phyloP scores from a whole-genome alignment of 2,797 vertebrate genomes.

The Anguilla megastoma region DNA sequence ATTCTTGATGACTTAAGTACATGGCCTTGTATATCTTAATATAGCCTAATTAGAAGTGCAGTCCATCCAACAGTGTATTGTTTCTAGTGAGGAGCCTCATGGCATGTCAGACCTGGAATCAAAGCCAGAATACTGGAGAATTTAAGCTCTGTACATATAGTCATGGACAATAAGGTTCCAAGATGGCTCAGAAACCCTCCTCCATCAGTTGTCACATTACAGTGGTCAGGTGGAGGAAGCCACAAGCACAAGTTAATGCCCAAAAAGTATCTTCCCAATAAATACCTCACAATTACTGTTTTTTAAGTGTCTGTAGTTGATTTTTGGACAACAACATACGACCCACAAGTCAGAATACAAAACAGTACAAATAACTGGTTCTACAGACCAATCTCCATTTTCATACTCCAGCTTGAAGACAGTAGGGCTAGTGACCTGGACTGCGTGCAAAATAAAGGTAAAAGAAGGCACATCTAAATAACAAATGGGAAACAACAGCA shows the following conservation, averaged over 20 bases:
- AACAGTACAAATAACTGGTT: background rate
- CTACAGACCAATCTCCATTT: slow-evolving; percentile 36
- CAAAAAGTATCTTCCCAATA: slow-evolving; percentile 34
- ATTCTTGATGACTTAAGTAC: background rate
- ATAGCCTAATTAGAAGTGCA: slow-evolving; percentile 28
- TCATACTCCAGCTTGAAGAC: slow-evolving; percentile 42
- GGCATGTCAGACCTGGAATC: background rate
- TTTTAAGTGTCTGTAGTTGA: slow-evolving; percentile 47
- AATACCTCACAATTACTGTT: slow-evolving; percentile 40
- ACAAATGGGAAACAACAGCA: slow-evolving; percentile 51
- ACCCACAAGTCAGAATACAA: background rate
- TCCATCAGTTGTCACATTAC: background rate
- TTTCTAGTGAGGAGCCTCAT: background rate
- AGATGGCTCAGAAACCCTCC: background rate
- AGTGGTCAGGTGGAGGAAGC: background rate
- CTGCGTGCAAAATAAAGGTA: slow-evolving; percentile 49
- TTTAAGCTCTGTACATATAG: background rate
- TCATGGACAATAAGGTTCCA: background rate
- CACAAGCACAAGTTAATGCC: slow-evolving; percentile 12
- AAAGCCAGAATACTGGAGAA: background rate
- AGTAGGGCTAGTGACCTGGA: slow-evolving; percentile 30
- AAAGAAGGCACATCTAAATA: slow-evolving; percentile 56
- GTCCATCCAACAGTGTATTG: slow-evolving; percentile 19
- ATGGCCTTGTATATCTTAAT: slow-evolving; percentile 26
- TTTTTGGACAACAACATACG: slow-evolving; percentile 29